Evolutionary conservation across 2,888 invertebrate genomes (phyloP).

Genomic region (Stomorhina lunata): DNA sequence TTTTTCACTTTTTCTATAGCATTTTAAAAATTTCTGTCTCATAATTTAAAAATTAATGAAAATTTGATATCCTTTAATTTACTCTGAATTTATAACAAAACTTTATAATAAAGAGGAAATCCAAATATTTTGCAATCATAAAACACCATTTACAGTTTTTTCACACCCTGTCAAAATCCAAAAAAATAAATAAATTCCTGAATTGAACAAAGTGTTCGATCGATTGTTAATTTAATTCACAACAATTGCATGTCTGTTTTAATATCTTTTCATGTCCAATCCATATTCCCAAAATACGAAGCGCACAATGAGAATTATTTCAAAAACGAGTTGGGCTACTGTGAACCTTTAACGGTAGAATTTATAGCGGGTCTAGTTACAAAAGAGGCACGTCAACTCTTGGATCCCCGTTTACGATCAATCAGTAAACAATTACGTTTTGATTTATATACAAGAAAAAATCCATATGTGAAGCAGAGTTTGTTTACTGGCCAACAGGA

Average conservation of each 20-base stretch:
- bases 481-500: conserved; percentile 61
- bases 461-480: conserved; percentile 67
- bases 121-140: background rate
- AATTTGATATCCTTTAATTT: too few species aligned
- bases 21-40: too few species aligned
- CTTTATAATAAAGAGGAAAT: too few species aligned
- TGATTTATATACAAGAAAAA: conserved; percentile 69
- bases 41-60: too few species aligned
- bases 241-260: background rate
- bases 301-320: conserved; percentile 52
- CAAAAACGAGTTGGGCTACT: conserved; percentile 69
- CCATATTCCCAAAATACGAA: conserved; percentile 14
- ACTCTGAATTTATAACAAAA: too few species aligned
- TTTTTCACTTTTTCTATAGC: too few species aligned
- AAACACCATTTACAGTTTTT: background rate
- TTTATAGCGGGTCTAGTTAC: conserved; percentile 69
- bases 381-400: conserved; percentile 69
- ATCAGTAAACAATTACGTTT: conserved; percentile 64
- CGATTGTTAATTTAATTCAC: background rate
- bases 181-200: background rate
- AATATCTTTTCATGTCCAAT: background rate
- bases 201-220: background rate
- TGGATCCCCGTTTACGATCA: conserved; percentile 60
- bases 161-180: background rate
- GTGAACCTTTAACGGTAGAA: conserved; percentile 69